These are phyloP conservation scores for Octomys mimax DNA, from an alignment of 2,797 vertebrate genomes.

Conservation along the genomic window DNA sequence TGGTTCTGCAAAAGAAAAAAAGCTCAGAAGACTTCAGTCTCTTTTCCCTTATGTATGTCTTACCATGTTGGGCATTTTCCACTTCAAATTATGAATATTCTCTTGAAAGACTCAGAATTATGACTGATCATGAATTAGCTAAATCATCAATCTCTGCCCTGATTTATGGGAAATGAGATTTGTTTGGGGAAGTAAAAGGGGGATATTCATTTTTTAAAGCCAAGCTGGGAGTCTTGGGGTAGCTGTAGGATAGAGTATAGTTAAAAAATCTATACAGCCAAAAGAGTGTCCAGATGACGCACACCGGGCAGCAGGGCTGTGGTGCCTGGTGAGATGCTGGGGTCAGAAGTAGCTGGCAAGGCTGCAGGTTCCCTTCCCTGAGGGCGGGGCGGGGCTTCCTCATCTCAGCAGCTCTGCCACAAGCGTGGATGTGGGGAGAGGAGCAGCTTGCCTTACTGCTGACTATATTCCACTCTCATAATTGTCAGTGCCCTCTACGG, in stretches of 20 bases:
- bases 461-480: background rate
- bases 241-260: background rate
- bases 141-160: background rate
- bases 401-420: background rate
- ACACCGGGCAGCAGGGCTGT: background rate
- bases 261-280: background rate
- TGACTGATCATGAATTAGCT: background rate
- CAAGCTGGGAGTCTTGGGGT: background rate
- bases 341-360: background rate
- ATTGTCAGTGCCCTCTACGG: background rate
- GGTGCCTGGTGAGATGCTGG: background rate
- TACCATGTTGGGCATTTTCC: background rate
- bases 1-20: too few relatives aligned
- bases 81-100: background rate
- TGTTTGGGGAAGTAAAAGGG: background rate
- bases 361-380: background rate
- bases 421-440: background rate
- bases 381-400: background rate
- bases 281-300: background rate
- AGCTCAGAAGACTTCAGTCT: background rate
- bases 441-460: background rate
- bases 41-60: background rate
- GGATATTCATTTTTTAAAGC: background rate
- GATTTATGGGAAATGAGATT: background rate
- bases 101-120: background rate